phyloP scores from a whole-genome alignment of 2,797 vertebrate genomes.

The Heteromormyrus szaboi region DNA sequence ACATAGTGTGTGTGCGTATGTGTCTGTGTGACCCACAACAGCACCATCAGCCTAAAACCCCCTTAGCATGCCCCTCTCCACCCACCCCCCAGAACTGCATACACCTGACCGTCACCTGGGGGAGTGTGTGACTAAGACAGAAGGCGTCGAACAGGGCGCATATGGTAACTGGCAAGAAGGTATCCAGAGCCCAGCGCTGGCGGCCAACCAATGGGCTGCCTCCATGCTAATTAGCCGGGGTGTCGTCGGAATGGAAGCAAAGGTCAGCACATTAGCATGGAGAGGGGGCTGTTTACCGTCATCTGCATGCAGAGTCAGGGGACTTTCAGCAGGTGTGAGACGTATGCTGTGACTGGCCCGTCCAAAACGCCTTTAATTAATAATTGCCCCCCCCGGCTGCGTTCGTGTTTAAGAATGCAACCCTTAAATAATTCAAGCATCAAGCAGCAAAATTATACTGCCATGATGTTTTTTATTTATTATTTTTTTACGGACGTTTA shows the following conservation, averaged over 20 bases:
- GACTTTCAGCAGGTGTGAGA: conserved; percentile 18
- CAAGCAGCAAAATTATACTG: not conserved
- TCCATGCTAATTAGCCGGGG: conserved; percentile 4
- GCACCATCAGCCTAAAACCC: not conserved
- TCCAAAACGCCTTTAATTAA: conserved; percentile 50
- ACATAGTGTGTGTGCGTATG: not conserved
- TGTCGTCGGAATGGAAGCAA: conserved; percentile 4
- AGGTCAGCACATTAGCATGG: conserved; percentile 16
- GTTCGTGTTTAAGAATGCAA: not conserved
- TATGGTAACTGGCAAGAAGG: conserved; percentile 58
- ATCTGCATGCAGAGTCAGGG: conserved; percentile 9
- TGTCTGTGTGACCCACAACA: not conserved
- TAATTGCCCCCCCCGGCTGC: conserved; percentile 30
- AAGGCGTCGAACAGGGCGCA: conserved; percentile 58
- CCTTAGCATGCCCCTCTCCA: not conserved
- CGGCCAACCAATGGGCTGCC: conserved; percentile 14
- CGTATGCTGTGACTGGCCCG: conserved; percentile 44
- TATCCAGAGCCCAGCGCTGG: conserved; percentile 53
- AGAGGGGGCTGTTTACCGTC: not conserved
- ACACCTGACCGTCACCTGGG: not conserved
- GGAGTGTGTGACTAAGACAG: conserved; percentile 52
- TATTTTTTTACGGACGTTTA: not conserved
- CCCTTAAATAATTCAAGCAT: not conserved
- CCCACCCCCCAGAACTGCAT: not conserved
- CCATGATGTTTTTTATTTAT: not conserved